phyloP scores from a whole-genome alignment of 2,113 vertebrate genomes.

The Mustela lutreola region DNA sequence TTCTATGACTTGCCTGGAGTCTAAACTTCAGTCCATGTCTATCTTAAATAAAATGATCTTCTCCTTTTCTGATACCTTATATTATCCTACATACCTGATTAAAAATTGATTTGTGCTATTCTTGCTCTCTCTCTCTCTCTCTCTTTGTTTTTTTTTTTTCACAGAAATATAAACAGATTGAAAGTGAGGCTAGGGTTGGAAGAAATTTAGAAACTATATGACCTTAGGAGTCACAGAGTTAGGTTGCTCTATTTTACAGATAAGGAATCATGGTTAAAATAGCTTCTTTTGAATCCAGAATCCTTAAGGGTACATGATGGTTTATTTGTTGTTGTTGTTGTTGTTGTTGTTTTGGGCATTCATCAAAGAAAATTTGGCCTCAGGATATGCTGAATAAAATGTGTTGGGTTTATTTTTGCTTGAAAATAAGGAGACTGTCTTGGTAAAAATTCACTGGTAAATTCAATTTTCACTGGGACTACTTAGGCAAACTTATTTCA shows the following conservation, averaged over 20 bases:
- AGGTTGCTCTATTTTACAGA: neutral
- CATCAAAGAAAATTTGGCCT: neutral
- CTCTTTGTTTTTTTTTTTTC: neutral
- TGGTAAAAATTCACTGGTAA: conserved; percentile 35
- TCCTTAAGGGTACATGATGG: neutral
- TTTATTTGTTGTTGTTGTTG: neutral
- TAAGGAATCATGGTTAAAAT: neutral
- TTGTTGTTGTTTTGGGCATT: neutral
- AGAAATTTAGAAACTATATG: neutral
- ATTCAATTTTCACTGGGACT: conserved; percentile 60
- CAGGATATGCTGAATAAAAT: neutral
- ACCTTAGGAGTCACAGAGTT: neutral
- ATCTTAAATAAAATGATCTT: conserved; percentile 17
- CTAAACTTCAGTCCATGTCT: neutral
- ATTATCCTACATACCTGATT: neutral
- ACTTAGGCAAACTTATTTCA: conserved; percentile 55
- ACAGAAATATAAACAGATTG: neutral
- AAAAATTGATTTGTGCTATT: neutral
- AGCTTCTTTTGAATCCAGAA: neutral
- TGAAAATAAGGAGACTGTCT: conserved; percentile 12
- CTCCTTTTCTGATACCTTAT: neutral
- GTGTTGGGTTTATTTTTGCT: conserved; percentile 49
- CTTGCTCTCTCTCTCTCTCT: too few species aligned
- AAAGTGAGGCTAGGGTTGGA: neutral
- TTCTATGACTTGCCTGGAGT: neutral